Evolutionary conservation across 2,888 invertebrate genomes (phyloP).

Genomic region (Aporophyla nigra): DNA sequence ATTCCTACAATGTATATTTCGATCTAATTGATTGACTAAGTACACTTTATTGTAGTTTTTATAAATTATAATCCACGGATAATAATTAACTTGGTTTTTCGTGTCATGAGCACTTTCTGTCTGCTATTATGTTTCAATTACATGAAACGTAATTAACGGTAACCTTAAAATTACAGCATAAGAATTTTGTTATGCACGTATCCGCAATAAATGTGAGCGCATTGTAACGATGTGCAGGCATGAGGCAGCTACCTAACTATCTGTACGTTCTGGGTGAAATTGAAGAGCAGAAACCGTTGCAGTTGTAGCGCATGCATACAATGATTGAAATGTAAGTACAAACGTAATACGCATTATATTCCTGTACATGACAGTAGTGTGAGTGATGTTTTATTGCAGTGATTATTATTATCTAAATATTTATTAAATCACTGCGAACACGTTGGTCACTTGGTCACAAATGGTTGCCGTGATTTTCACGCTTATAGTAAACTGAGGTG

Average conservation of each 20-base stretch:
- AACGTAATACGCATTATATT: constrained; percentile 17
- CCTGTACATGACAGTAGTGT: constrained; percentile 1
- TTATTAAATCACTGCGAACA: neutral
- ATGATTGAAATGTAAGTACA: constrained; percentile 39
- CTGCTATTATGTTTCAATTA: constrained; percentile 49
- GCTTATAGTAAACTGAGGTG: neutral
- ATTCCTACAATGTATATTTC: constrained; percentile 40
- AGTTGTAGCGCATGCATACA: constrained; percentile 52
- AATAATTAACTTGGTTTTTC: constrained; percentile 46
- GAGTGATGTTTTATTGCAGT: neutral
- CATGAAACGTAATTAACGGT: constrained; percentile 44
- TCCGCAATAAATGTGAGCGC: constrained; percentile 30
- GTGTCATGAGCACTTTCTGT: constrained; percentile 61
- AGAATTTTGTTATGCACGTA: constrained; percentile 39
- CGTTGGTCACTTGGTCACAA: neutral
- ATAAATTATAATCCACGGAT: constrained; percentile 28
- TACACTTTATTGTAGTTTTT: constrained; percentile 50
- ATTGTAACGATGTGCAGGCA: constrained; percentile 39
- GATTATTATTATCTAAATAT: neutral
- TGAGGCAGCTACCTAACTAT: constrained; percentile 17
- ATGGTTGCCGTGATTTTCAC: neutral
- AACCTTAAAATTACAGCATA: constrained; percentile 52
- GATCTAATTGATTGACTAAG: constrained; percentile 51
- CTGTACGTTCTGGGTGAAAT: constrained; percentile 49
- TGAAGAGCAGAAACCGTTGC: constrained; percentile 57